phyloP scores from a whole-genome alignment of 1,140 invertebrate species.

The Drosophila guanche region DNA sequence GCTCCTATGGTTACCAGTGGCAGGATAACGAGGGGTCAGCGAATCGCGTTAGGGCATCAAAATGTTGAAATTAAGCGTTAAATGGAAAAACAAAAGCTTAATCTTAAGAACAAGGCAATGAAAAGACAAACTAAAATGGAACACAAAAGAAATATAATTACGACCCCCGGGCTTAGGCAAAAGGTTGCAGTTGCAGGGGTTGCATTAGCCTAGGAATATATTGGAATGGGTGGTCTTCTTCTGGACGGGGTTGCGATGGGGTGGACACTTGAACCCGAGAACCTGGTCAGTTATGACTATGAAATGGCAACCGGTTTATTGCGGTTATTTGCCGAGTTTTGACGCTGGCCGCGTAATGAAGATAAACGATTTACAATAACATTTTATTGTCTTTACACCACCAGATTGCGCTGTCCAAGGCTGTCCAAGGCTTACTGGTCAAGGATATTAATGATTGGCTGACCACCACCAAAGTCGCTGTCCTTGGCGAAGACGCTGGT shows the following conservation, averaged over 20 bases:
- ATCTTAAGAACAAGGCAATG: conserved; percentile 72
- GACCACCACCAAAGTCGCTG: conserved; percentile 41
- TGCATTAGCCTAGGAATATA: conserved; percentile 32
- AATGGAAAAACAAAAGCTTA: conserved; percentile 81
- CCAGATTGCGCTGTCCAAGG: conserved; percentile 28
- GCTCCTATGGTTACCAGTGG: background rate
- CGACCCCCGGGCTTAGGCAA: conserved; percentile 11
- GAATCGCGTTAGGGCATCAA: conserved; percentile 74
- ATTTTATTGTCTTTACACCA: conserved; percentile 69
- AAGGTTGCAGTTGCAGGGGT: conserved; percentile 52
- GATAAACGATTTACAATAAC: conserved; percentile 79
- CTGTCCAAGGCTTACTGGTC: conserved; percentile 21
- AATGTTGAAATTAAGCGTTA: conserved; percentile 80
- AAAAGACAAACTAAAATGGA: conserved; percentile 76
- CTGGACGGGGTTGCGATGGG: conserved; percentile 30
- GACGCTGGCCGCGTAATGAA: conserved; percentile 75
- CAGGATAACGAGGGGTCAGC: conserved; percentile 53
- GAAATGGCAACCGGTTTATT: conserved; percentile 55
- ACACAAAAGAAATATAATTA: conserved; percentile 76
- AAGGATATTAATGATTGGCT: conserved; percentile 68
- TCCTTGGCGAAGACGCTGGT: conserved; percentile 7
- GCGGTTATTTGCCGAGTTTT: conserved; percentile 61
- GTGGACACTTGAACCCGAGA: conserved; percentile 66
- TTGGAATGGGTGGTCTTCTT: conserved; percentile 5
- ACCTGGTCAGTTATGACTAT: conserved; percentile 40